A percentile compares a stretch with the other conserved stretches of the same genome.
Evolutionary conservation across 1,140 invertebrate species (phyloP).

Genomic region (Apis cerana): DNA sequence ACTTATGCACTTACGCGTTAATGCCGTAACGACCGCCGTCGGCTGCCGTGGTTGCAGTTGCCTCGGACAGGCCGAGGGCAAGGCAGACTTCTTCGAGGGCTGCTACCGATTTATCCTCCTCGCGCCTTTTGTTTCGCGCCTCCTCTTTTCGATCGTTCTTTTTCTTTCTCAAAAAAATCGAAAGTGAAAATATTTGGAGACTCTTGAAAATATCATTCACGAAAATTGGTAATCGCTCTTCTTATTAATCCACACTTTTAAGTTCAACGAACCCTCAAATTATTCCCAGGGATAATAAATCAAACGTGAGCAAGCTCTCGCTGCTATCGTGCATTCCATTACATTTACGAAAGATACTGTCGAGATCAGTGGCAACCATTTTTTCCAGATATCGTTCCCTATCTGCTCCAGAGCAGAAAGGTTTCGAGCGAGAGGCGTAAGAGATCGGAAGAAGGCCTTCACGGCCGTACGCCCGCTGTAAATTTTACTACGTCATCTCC

Average conservation of each 20-base stretch:
- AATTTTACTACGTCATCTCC: conserved; percentile 68
- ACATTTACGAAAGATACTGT: no score
- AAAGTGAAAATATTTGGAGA: no score
- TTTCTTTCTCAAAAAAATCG: no score
- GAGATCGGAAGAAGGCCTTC: conserved; percentile 55
- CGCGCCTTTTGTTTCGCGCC: background rate
- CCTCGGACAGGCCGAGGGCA: conserved; percentile 33
- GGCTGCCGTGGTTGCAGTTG: conserved; percentile 28
- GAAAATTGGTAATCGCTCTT: no score
- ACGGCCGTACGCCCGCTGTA: conserved; percentile 54
- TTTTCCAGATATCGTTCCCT: conserved; percentile 2
- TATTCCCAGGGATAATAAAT: no score
- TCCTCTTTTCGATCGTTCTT: background rate
- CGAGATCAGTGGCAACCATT: conserved; percentile 16
- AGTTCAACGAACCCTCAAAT: no score
- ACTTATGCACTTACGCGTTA: conserved; percentile 70
- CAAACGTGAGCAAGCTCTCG: no score
- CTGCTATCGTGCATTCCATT: no score
- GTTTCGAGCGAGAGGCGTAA: conserved; percentile 23
- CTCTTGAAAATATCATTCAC: no score
- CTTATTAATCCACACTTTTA: no score
- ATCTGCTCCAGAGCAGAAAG: conserved; percentile 39
- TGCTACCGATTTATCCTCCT: conserved; percentile 33
- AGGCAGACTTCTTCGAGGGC: conserved; percentile 22
- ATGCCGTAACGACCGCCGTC: conserved; percentile 62